Evolutionary conservation across 2,797 vertebrate genomes (phyloP).

Genomic region (Thalassophryne amazonica): DNA sequence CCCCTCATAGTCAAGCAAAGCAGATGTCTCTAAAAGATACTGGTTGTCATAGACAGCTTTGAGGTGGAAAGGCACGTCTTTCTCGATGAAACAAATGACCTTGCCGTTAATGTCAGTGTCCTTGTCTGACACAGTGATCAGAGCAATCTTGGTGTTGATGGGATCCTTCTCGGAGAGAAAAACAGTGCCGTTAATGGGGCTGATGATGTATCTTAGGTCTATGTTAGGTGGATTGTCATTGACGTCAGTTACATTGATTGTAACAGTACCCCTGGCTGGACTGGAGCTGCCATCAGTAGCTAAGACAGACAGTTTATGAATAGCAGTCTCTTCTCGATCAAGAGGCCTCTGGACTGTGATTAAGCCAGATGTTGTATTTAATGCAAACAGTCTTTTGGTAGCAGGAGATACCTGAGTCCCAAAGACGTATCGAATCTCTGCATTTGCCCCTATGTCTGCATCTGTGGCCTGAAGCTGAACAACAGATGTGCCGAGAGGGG

Average conservation of each 20-base stretch:
- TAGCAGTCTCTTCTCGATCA: conserved; percentile 95
- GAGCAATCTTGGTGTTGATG: conserved; percentile 97
- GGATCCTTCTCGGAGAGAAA: conserved; percentile 99
- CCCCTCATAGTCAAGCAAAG: conserved; percentile 96
- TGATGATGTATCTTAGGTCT: conserved; percentile 99
- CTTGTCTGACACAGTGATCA: conserved; percentile 98
- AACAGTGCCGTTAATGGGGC: conserved; percentile 97
- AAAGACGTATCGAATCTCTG: conserved; percentile 96
- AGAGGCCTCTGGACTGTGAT: conserved; percentile 94
- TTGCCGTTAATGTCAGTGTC: conserved; percentile 99
- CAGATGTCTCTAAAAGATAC: conserved; percentile 96
- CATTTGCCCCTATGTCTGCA: conserved; percentile 95
- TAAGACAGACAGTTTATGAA: conserved; percentile 96
- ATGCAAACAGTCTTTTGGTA: conserved; percentile 95
- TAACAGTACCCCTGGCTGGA: conserved; percentile 91
- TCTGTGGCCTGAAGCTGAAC: conserved; percentile 96
- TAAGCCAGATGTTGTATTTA: conserved; percentile 93
- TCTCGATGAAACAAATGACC: conserved; percentile 99
- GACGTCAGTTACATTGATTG: conserved; percentile 98
- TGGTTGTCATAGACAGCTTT: conserved; percentile 99
- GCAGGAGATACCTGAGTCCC: conserved; percentile 93
- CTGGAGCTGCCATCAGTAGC: conserved; percentile 98
- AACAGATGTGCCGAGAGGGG: conserved; percentile 92
- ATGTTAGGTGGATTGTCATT: conserved; percentile 99
- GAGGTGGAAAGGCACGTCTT: conserved; percentile 97